A percentile compares a stretch with the other conserved stretches of the same genome.
Conservation (phyloP, 1,140 invertebrate species). For the Drosophila quadrilineata region DNA sequence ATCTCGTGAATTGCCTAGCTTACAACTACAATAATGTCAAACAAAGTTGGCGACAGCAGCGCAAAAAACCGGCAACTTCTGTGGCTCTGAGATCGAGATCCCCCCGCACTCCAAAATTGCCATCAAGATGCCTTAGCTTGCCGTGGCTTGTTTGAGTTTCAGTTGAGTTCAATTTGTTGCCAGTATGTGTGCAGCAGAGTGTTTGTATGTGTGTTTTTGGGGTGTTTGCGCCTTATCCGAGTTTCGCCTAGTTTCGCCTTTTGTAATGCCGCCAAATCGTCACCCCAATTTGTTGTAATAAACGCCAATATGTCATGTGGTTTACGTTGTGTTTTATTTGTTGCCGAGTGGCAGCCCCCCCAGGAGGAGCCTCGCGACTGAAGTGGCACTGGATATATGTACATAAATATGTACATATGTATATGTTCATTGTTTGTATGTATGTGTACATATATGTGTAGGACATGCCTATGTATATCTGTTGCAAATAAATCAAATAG, state of each 20-base stretch:
- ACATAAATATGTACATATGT: background rate
- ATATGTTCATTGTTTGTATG: background rate
- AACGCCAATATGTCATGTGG: constrained; percentile 76
- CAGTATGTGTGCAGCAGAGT: constrained; percentile 13
- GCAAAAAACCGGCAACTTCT: constrained; percentile 15
- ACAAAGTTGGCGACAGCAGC: constrained; percentile 49
- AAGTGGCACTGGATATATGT: constrained; percentile 15
- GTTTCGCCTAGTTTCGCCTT: constrained; percentile 42
- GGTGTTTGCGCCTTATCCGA: constrained; percentile 45
- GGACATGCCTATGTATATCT: constrained; percentile 37
- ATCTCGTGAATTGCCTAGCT: constrained; percentile 40
- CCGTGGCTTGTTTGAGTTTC: constrained; percentile 53
- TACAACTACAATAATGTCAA: constrained; percentile 65
- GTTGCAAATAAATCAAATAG: constrained; percentile 69
- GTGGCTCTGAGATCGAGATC: background rate
- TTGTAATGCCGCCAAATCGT: constrained; percentile 59
- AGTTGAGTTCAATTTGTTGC: constrained; percentile 56
- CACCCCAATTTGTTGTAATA: constrained; percentile 78
- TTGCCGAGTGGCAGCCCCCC: constrained; percentile 14
- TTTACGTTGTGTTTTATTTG: constrained; percentile 61
- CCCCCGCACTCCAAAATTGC: background rate
- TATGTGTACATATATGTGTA: background rate
- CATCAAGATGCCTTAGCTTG: constrained; percentile 1
- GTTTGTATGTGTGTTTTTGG: constrained; percentile 1
- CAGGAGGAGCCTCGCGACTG: constrained; percentile 8